These are phyloP conservation scores for Brachionus plicatilis DNA, from an alignment of 1,140 invertebrate genomes.

Conservation along the genomic window DNA sequence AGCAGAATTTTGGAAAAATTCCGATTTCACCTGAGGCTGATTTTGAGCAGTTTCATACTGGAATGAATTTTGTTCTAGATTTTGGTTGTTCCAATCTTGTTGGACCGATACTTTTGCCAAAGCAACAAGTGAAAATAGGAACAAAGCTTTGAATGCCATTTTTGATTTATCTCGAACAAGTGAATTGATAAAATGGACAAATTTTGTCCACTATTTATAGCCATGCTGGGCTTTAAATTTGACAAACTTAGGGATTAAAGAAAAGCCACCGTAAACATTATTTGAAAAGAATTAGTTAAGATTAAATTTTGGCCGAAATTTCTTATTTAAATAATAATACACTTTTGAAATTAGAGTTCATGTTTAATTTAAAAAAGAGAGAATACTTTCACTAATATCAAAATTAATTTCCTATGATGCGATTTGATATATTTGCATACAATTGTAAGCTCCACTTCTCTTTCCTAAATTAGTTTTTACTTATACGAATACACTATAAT, in stretches of 20 bases:
- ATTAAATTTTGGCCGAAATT: no score
- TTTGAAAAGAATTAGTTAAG: no score
- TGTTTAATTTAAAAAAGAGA: no score
- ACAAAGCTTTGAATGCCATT: neutral
- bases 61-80: neutral
- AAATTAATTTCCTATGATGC: no score
- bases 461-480: no score
- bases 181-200: neutral
- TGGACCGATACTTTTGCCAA: neutral
- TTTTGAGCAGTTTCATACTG: neutral
- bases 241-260: neutral
- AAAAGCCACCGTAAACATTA: neutral
- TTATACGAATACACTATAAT: no score
- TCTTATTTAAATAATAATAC: no score
- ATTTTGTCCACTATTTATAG: neutral
- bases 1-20: neutral
- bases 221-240: neutral
- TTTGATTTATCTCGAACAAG: neutral
- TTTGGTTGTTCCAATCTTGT: constrained; percentile 24
- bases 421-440: no score
- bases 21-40: neutral
- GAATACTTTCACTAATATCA: no score
- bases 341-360: no score
- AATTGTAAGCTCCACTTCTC: no score
- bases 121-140: neutral